Evolutionary conservation across 1,140 invertebrate species (phyloP).

Genomic region (Matsumurasca onukii): DNA sequence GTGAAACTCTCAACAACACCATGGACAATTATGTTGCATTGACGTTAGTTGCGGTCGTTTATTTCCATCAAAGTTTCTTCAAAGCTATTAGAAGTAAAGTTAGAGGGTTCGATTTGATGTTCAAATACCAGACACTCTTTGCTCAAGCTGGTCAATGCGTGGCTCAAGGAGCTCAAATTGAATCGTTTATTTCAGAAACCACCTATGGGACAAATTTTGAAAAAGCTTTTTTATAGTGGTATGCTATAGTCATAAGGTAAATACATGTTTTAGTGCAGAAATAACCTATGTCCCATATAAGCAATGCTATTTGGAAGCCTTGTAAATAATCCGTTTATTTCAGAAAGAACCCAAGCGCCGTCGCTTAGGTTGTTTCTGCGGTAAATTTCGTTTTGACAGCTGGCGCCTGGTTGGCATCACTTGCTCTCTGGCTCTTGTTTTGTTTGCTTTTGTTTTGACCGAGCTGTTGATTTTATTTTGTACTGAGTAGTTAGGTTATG

Average conservation of each 20-base stretch:
- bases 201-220: slow-evolving; percentile 10
- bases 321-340: neutral
- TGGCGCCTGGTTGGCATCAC: neutral
- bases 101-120: no score
- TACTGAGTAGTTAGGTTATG: neutral
- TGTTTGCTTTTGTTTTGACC: neutral
- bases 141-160: no score
- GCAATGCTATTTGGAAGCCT: neutral
- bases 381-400: neutral
- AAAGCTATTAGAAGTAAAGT: no score
- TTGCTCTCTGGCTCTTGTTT: neutral
- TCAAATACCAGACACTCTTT: no score
- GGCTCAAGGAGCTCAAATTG: neutral
- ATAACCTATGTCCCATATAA: slow-evolving; percentile 16
- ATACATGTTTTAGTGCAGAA: neutral
- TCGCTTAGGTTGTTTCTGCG: slow-evolving; percentile 12
- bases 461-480: neutral
- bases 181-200: slow-evolving; percentile 20
- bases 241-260: neutral
- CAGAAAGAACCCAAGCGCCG: slow-evolving; percentile 17
- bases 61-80: no score
- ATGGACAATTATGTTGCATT: no score
- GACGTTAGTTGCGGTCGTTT: no score
- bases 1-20: no score
- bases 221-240: neutral